Evolutionary conservation across 53 echinoderm and acorn worm genomes (phyloP), one percentile per base, ranked within the genome.

Genomic region (Hippasteria phrygiana): DNA sequence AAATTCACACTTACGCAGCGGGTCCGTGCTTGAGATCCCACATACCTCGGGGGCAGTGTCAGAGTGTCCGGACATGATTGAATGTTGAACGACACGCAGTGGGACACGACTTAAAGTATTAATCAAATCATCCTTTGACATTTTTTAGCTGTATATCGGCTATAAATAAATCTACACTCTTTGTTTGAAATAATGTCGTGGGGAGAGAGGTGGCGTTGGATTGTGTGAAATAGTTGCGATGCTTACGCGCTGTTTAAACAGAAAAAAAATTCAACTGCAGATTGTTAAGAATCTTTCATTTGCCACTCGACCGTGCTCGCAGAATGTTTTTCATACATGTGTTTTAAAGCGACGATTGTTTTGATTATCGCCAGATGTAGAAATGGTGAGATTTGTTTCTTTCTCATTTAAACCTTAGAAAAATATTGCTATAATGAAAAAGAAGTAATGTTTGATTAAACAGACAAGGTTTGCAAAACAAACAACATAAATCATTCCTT

Each of bases 121-220:
- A 85, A 85, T 71, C 38, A 35, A 70, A 85, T 85, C 71, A 85
- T 6, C 67, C 64, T 3, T 20, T 17, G 35, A 37, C 53, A 85
- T 69, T 70, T 85, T 8, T 71, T 17, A 22, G 22, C 26, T 82
- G 66, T 82, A 43, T 82, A 43, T 64, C 28, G 66, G 29, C 66
- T 66, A 82, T 64, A 82, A 64, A 82, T 82, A 82, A 82, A 66
- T 82, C 63, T 40, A n/a, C 27, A 27, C 43, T 43, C 45, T 65
- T 65, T 82, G 82, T 82, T 82, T 64, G 45, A 32, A 51, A 73
- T 73, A 40, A 73, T 42, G 20, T 42, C n/a, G 41, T 42, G 1
- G 22, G n/a, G 40, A 66, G 67, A 66, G 16, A 31, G 35, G 26
- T 3, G 67, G 10, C 35, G 16, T 7, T 33, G 3, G 31, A 35